Evolutionary conservation across 2,888 invertebrate species (phyloP), one percentile per base, ranked within the genome.

Genomic region (Catocala fraxini): DNA sequence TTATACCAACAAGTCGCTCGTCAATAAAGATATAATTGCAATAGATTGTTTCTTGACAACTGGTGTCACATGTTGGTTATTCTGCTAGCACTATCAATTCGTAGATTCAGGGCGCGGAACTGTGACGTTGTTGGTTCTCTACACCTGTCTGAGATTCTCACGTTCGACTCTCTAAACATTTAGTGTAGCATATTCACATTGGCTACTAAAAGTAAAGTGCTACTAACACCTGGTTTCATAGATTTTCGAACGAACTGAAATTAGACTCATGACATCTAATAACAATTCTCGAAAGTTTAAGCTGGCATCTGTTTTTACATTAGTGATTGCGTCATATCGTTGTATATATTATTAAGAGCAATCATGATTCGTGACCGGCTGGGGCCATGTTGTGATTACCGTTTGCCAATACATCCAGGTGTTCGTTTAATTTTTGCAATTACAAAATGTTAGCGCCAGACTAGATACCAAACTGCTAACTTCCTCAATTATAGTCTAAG

Each of bases 141-240:
- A 81, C 91, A 91, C 90, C 91, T 91, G 91, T 83, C 80, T 73
- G 71, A 67, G 75, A 81, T 90, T 91, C 91, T 87, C 91, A 91
- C 91, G 89, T 74, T 70, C 71, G 63, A 79, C 59, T 63, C 65
- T 59, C 56, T 53, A 59, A 64, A 70, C 70, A 61, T 70, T 47
- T 64, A 61, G 13, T 55, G 57, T 47, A 51, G 45, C 54, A 34
- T 51, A 51, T 63, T 51, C 67, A 59, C 57, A 49, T 57, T 51
- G 61, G 67, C 63, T 52, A 67, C 49, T 77, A 63, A 59, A 63
- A 59, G 55, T 60, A 58, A 63, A 49, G 53, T 58, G 41, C 6
- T 46, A 46, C 35, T 46, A 9, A 51, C 54, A 59, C 47, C 51
- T 25, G 41, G 13, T 12, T 60, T 13, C 12, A 60, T 51, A 25